Evolutionary conservation across 2,797 vertebrate genomes (phyloP), one percentile per base, ranked within the genome.

Genomic region (Centropyge bicolor): DNA sequence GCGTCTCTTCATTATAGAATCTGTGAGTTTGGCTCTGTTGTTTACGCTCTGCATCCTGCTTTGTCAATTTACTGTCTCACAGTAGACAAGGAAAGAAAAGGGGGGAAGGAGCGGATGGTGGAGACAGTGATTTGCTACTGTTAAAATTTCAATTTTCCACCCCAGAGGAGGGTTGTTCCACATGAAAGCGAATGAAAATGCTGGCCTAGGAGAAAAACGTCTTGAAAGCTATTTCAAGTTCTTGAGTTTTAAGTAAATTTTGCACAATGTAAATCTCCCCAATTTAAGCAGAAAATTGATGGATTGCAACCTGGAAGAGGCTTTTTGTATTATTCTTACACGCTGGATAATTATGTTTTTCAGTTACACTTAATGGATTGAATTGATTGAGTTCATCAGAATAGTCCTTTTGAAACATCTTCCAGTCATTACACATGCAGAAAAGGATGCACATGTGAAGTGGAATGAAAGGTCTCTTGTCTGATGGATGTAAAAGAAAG

Each of bases 131-230:
- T 91, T 92, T 93, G 87, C 79, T 72, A 48, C 90, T 86, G 89
- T 92, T 92, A 80, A 91, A 91, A 91, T 93, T 90, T 92, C 89
- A 93, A 93, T 94, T 92, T 92, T 92, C 92, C 91, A 92, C 57
- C 82, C 85, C 90, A 90, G 89, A 92, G 91, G 86, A 93, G 74
- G 56, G 69, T 86, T 85, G 91, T 90, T 92, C 86, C 91, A 92
- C 90, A 90, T 89, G 86, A 91, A 85, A 72, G 87, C 81, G 70
- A 88, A 83, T 64, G 82, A 81, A 89, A 85, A 90, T 70, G 86
- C 86, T 89, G 85, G 70, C 84, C 64, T 54, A 40, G 65, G 82
- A 76, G 76, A 86, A 88, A 84, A 62, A 10, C 22, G 17, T 70
- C 54, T 70, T 35, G 43, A 78, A 77, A 76, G 65, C 88, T 52